Percentiles rank a stretch among this genome's conserved stretches.
phyloP scores from a whole-genome alignment of 2,113 vertebrate species.

The Lepisosteus osseus region DNA sequence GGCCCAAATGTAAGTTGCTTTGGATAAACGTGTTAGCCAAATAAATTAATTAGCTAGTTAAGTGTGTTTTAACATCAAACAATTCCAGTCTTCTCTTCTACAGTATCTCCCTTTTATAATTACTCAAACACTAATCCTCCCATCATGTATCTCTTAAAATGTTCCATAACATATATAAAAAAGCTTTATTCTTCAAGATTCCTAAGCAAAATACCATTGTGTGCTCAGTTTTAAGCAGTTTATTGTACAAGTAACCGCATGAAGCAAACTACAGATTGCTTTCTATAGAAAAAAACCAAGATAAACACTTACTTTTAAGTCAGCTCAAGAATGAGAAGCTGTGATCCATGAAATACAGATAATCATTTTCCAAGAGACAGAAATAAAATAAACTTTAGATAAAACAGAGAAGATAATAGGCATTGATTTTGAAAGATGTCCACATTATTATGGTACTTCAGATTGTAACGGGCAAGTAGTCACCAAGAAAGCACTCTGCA shows the following conservation, averaged over 20 bases:
- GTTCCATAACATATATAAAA: conserved; percentile 39
- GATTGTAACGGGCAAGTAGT: too few species aligned
- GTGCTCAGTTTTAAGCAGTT: too few species aligned
- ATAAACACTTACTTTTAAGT: conserved; percentile 17
- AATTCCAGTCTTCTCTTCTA: too few species aligned
- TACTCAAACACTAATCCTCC: conserved; percentile 48
- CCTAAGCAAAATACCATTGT: too few species aligned
- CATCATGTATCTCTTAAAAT: conserved; percentile 62
- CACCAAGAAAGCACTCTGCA: too few species aligned
- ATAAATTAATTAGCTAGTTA: too few species aligned
- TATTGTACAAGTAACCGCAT: too few species aligned
- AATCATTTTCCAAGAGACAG: conserved; percentile 19
- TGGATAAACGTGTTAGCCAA: too few species aligned
- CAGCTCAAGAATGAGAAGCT: not conserved
- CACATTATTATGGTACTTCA: too few species aligned
- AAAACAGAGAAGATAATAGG: conserved; percentile 15
- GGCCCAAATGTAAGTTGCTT: too few species aligned
- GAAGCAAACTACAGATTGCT: conserved; percentile 11
- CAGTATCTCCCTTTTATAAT: conserved; percentile 45
- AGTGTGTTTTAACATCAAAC: too few species aligned
- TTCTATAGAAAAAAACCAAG: conserved; percentile 12
- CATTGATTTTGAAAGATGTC: not conserved
- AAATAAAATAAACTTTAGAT: conserved; percentile 24
- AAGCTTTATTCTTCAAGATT: conserved; percentile 29
- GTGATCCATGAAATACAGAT: conserved; percentile 34